Conservation (phyloP, 2,888 invertebrate species). For the Drosophila fulvimacula region DNA sequence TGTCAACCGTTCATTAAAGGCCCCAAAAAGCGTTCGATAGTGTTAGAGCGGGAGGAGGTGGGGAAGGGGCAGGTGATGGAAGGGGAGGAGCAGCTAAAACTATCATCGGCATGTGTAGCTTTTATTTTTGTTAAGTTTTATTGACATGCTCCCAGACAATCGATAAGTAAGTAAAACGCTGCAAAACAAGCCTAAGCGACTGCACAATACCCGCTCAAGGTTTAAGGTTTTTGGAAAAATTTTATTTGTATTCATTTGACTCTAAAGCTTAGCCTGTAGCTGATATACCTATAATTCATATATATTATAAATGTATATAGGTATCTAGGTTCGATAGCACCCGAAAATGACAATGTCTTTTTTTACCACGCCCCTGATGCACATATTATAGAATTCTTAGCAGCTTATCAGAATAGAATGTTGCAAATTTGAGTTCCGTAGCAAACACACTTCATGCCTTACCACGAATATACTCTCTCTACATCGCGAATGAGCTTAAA, state of each 20-base stretch:
- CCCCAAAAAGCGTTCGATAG: slow-evolving; percentile 32
- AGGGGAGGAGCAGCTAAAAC: slow-evolving; percentile 25
- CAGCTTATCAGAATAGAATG: not conserved
- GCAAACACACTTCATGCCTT: not conserved
- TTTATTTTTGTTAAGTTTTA: slow-evolving; percentile 36
- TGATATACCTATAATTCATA: not conserved
- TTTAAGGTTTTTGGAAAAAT: too few relatives aligned
- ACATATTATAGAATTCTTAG: not conserved
- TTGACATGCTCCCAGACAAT: slow-evolving; percentile 61
- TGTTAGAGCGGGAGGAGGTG: not conserved
- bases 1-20: slow-evolving; percentile 71
- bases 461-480: not conserved
- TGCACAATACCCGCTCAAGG: not conserved
- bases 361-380: too few relatives aligned
- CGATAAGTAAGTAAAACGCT: slow-evolving; percentile 36
- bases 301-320: too few relatives aligned
- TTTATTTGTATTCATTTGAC: too few relatives aligned
- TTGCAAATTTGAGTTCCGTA: not conserved
- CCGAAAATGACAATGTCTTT: too few relatives aligned
- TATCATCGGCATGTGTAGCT: slow-evolving; percentile 45
- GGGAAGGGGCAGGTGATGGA: too few relatives aligned
- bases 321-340: too few relatives aligned
- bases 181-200: not conserved
- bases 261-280: not conserved
- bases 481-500: not conserved